A percentile compares a stretch with the other conserved stretches of the same genome.
Conservation (phyloP, 1,140 invertebrate genomes). For the Hyphantria cunea region DNA sequence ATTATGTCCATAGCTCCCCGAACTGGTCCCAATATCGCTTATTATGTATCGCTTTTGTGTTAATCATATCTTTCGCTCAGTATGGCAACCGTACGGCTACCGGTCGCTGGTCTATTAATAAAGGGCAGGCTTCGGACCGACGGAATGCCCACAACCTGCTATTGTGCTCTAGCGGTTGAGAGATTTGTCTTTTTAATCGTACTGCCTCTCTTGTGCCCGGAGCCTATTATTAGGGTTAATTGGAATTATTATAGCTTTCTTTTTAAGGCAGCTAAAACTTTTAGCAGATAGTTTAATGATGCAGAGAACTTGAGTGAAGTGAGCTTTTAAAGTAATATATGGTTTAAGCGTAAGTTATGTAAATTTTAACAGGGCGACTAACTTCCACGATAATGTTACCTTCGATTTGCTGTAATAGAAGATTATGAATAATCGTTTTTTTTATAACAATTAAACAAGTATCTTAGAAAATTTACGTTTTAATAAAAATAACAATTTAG, state of each 20-base stretch:
- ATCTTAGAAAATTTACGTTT: no score
- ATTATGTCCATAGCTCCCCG: constrained; percentile 63
- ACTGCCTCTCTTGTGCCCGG: constrained; percentile 61
- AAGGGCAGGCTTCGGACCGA: constrained; percentile 53
- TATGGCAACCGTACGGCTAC: constrained; percentile 68
- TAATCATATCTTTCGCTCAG: constrained; percentile 77
- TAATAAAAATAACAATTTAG: no score
- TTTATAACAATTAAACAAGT: no score
- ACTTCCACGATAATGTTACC: no score
- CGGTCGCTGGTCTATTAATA: constrained; percentile 77
- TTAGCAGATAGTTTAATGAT: constrained; percentile 58
- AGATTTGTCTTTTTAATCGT: constrained; percentile 81
- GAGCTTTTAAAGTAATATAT: constrained; percentile 71
- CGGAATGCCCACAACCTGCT: constrained; percentile 71
- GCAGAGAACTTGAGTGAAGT: constrained; percentile 56
- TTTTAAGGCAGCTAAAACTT: constrained; percentile 57
- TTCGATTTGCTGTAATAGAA: no score
- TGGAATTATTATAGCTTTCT: constrained; percentile 79
- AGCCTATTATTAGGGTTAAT: constrained; percentile 81
- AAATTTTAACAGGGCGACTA: constrained; percentile 63
- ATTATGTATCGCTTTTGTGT: constrained; percentile 77
- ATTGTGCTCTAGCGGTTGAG: constrained; percentile 75
- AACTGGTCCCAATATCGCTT: constrained; percentile 76
- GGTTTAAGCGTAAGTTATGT: constrained; percentile 57
- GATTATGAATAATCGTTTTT: no score